A percentile compares a stretch with the other conserved stretches of the same genome.
phyloP scores from a whole-genome alignment of 2,113 vertebrate species.

The Macaca nemestrina region DNA sequence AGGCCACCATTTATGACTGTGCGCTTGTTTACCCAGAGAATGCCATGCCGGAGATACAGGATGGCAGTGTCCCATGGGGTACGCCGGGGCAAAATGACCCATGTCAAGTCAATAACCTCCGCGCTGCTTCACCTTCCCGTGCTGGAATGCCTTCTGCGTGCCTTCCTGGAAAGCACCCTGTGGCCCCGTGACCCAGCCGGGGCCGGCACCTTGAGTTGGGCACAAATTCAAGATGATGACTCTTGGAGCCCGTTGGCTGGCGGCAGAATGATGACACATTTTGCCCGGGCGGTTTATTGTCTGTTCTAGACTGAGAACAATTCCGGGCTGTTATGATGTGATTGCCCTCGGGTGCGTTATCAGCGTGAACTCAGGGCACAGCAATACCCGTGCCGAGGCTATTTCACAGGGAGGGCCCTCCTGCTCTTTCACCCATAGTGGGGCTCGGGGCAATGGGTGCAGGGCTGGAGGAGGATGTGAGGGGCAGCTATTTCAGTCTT shows the following conservation, averaged over 20 bases:
- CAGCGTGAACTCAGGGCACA: slow-evolving; percentile 41
- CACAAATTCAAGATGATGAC: accelerated
- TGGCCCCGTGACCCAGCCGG: not conserved
- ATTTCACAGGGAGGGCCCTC: not conserved
- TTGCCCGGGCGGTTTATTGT: accelerated
- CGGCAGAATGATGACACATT: accelerated
- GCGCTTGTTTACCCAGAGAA: slow-evolving; percentile 44
- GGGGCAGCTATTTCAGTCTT: accelerated
- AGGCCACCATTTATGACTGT: slow-evolving; percentile 59
- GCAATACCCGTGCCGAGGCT: not conserved
- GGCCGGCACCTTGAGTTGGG: not conserved
- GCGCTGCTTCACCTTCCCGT: not conserved
- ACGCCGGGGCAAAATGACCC: not conserved
- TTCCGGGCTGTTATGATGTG: slow-evolving; percentile 2
- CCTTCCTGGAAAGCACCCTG: not conserved
- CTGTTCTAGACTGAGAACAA: slow-evolving; percentile 64
- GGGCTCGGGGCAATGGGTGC: accelerated
- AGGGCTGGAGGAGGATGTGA: too few species aligned
- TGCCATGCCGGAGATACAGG: slow-evolving; percentile 55
- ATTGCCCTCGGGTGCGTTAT: slow-evolving; percentile 8
- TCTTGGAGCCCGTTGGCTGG: not conserved
- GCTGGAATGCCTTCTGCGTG: not conserved
- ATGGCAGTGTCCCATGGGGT: not conserved
- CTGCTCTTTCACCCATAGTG: not conserved
- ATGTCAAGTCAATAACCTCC: not conserved